Conservation (phyloP, 2,113 vertebrate genomes). For the Hyperoodon ampullatus region DNA sequence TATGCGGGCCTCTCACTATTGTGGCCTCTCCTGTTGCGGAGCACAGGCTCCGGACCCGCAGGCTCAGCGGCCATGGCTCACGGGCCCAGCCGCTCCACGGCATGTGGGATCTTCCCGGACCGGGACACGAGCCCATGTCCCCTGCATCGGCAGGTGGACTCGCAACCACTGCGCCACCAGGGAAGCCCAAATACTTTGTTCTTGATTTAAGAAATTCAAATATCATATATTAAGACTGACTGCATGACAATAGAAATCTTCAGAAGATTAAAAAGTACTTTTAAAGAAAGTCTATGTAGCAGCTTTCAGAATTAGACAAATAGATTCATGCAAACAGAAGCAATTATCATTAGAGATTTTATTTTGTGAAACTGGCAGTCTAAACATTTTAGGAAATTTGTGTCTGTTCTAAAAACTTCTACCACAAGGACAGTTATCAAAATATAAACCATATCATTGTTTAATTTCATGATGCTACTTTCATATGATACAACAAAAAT, state of each 20-base stretch:
- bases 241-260: neutral
- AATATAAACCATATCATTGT: neutral
- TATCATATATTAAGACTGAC: neutral
- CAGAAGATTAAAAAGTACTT: neutral
- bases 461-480: neutral
- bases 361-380: neutral
- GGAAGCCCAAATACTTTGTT: neutral
- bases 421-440: neutral
- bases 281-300: neutral
- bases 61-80: too few species aligned
- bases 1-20: too few species aligned
- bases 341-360: neutral
- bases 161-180: too few species aligned
- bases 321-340: neutral
- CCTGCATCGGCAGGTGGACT: too few species aligned
- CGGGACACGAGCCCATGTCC: too few species aligned
- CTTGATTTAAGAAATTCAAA: neutral
- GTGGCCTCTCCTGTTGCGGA: too few species aligned
- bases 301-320: neutral
- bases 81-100: too few species aligned
- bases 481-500: neutral
- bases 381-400: neutral
- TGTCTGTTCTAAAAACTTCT: neutral
- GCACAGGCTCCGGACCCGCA: too few species aligned
- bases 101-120: too few species aligned